Conservation (phyloP, 1,140 invertebrate species). For the Nephotettix cincticeps region DNA sequence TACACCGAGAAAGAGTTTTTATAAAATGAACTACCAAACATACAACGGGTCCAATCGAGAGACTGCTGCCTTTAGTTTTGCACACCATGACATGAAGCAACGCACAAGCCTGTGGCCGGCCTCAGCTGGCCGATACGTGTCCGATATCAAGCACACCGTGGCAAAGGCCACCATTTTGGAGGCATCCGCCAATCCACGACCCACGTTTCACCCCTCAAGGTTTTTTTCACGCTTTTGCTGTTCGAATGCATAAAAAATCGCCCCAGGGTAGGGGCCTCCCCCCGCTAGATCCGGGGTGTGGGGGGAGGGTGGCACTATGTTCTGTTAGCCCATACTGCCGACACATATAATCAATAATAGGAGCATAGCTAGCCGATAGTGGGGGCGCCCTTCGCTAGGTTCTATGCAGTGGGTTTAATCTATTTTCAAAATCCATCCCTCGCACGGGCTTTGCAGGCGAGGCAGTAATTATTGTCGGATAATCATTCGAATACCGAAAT, state of each 20-base stretch:
- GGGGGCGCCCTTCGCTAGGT: not conserved
- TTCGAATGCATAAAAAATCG: slow-evolving; percentile 9
- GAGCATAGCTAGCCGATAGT: slow-evolving; percentile 24
- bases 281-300: not conserved
- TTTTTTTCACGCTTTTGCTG: not conserved
- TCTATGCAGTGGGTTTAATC: slow-evolving; percentile 7
- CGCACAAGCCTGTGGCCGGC: too few relatives aligned
- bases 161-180: slow-evolving; percentile 9
- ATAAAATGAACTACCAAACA: too few relatives aligned
- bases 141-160: not conserved
- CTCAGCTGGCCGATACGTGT: too few relatives aligned
- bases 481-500: not conserved
- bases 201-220: slow-evolving; percentile 1
- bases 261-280: slow-evolving; percentile 9
- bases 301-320: slow-evolving; percentile 4
- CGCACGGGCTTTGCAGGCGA: not conserved
- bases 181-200: not conserved
- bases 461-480: not conserved
- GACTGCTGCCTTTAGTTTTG: too few relatives aligned
- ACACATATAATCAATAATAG: slow-evolving; percentile 27
- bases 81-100: too few relatives aligned
- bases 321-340: slow-evolving; percentile 14
- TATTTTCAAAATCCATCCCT: slow-evolving; percentile 7
- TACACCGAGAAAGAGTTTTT: too few relatives aligned
- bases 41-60: too few relatives aligned